Base-by-base conservation (phyloP, 2,888 invertebrate species). In the Leptura quadrifasciata region DNA sequence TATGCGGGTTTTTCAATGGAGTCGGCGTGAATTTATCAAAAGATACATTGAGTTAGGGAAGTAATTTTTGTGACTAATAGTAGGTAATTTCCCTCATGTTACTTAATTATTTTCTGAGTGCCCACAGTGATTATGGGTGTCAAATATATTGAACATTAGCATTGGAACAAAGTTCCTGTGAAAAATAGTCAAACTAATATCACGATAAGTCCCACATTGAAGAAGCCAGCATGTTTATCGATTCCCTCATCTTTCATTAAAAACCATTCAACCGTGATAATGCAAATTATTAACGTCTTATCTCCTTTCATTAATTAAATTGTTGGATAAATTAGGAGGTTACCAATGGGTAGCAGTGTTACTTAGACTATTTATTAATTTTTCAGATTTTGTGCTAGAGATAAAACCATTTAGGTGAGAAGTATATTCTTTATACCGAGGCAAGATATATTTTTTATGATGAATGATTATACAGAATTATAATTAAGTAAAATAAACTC, bases 221-320 rank as follows among this genome's bases (percentile, higher is more conserved):
- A 47, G 47, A 47, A 47, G 47, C 47, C 47, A 15, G 47, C n/a
- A n/a, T 4, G 47, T 47, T 47, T n/a, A 47, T 47, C n/a, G 47
- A 47, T 47, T 47, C 15, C 5, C n/a, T n/a, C 47, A n/a, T 71
- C 52, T 71, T 57, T 71, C 54, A 71, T 71, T 71, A n/a, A 64
- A 57, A 75, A 64, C 57, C 61, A 57, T 35, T 64, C 61, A 70
- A 64, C 68, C 74, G 64, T 75, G 70, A 35, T 39, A 75, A 71
- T 71, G 65, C 65, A 75, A 75, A 71, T 75, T 71, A 75, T 71
- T 75, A 61, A 58, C 39, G 58, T 67, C 60, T 65, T 75, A 75
- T 75, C 75, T 75, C 10, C 64, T 12, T 65, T 69, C 39, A 70
- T 71, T 75, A 75, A 75, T 75, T 75, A 75, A 75, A 75, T 75